Conservation (phyloP, 2,888 invertebrate genomes). For the Xylocampa areola region DNA sequence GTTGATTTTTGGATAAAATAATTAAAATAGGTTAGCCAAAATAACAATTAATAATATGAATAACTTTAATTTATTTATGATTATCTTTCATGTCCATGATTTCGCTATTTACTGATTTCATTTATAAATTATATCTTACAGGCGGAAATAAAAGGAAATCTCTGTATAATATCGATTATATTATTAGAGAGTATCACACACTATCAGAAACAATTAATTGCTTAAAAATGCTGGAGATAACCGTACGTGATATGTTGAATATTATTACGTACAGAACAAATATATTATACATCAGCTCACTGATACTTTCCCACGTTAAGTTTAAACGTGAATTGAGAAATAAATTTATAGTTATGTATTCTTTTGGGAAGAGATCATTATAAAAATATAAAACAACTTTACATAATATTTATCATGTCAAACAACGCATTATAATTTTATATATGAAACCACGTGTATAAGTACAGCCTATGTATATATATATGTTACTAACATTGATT, state of each 20-base stretch:
- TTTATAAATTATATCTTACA: neutral
- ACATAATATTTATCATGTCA: constrained; percentile 23
- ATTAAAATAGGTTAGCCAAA: too few species aligned
- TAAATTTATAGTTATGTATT: too few species aligned
- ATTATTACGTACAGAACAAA: constrained; percentile 23
- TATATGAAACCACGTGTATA: constrained; percentile 13
- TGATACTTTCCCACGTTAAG: neutral
- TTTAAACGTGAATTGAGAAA: constrained; percentile 5
- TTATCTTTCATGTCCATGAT: neutral
- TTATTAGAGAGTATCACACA: constrained; percentile 1
- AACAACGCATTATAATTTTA: constrained; percentile 24
- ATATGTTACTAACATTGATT: constrained; percentile 43
- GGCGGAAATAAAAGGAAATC: constrained; percentile 4
- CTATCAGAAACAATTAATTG: constrained; percentile 3
- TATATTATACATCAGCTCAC: neutral
- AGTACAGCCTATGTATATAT: constrained; percentile 20
- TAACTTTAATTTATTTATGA: neutral
- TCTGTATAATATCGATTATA: constrained; percentile 10
- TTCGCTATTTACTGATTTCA: neutral
- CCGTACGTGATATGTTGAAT: constrained; percentile 38
- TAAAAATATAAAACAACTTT: constrained; percentile 24
- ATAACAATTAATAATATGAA: too few species aligned
- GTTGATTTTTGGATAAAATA: constrained; percentile 8
- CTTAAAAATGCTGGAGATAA: constrained; percentile 10
- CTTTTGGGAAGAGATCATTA: constrained; percentile 26